These are phyloP conservation scores for Cyprinus carpio DNA, from an alignment of 2,113 vertebrate genomes.

Conservation along the genomic window DNA sequence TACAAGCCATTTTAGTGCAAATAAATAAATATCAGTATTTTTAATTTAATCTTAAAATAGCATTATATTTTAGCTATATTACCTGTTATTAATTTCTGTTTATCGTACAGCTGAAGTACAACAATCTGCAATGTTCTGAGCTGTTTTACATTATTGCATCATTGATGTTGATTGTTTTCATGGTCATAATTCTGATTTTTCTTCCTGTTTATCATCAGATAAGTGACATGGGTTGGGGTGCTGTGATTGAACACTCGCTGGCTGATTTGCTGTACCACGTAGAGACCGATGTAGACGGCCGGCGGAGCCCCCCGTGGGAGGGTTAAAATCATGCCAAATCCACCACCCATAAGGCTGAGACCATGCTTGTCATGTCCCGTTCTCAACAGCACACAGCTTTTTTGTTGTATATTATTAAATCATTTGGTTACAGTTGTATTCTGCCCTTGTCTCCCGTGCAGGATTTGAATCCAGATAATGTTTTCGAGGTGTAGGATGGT, in stretches of 20 bases:
- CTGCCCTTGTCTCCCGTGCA: no score
- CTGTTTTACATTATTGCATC: neutral
- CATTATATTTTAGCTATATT: neutral
- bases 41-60: neutral
- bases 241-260: slow-evolving; percentile 91
- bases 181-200: neutral
- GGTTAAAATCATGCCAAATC: slow-evolving; percentile 70
- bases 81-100: neutral
- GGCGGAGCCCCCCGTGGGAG: slow-evolving; percentile 91
- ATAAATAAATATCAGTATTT: neutral
- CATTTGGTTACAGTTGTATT: neutral
- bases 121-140: neutral
- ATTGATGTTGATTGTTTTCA: neutral
- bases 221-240: slow-evolving; percentile 97
- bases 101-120: neutral
- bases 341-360: no score
- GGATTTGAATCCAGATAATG: neutral
- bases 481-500: neutral
- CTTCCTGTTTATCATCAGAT: slow-evolving; percentile 75
- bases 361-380: no score
- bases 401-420: neutral
- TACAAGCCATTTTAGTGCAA: neutral
- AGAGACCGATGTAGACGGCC: slow-evolving; percentile 93
- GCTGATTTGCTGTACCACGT: slow-evolving; percentile 92
- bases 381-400: neutral